Base-by-base conservation (phyloP, 1,140 invertebrate species). In the Drosophila albomicans region DNA sequence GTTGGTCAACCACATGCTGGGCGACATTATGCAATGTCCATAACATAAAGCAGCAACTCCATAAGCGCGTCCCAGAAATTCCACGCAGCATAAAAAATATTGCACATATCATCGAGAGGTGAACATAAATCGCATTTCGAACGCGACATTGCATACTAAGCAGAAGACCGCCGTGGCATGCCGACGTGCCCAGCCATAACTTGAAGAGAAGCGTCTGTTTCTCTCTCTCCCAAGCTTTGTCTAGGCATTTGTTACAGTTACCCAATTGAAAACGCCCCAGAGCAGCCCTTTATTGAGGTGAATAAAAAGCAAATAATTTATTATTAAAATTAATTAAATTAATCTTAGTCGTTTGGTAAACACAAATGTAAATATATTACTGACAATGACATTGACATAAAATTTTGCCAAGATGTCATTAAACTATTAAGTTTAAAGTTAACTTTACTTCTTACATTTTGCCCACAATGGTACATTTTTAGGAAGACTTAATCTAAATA, bases 81-180 rank as follows among this genome's bases (percentile, higher is more conserved):
- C 73, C 76, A 41, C 13, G 25, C 25, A 79, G 45, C 73, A 75
- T 77, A 78, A 63, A 25, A 89, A 84, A 84, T 89, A 84, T 88
- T 88, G 80, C 84, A 75, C 78, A 88, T 75, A 88, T 88, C 67
- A 70, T 57, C 28, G 10, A 63, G 51, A 41, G 59, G 49, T 61
- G 70, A 72, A 78, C 84, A 88, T 87, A 80, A 69, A 77, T 79
- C 69, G 74, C 32, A 32, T 30, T 51, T 41, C 38, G 5, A 35
- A 30, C 49, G 52, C 45, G 15, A 48, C 64, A 48, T 30, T 41
- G 84, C 70, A 88, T 88, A 88, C 84, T 57, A 87, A 87, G 45
- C 57, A 72, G 6, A 13, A 25, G 32, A 5, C 32, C 32, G 5
- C 6, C n/a, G 7, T 1, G 20, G 32, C 28, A 7, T 8, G 11